Evolutionary conservation across 2,888 invertebrate species (phyloP).

Genomic region (Dasysyrphus albostriatus): DNA sequence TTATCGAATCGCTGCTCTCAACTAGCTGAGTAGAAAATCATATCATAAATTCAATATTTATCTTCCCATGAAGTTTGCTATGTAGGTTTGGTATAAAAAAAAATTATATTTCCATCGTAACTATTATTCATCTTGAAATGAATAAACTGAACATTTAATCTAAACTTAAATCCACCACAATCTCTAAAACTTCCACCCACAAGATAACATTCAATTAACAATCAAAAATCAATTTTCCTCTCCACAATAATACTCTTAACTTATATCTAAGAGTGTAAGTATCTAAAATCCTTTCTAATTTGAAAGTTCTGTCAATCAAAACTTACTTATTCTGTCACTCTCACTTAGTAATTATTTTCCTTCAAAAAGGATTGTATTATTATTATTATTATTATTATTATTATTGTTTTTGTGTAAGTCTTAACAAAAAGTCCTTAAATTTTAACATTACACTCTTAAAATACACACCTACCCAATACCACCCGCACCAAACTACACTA

Average conservation of each 20-base stretch:
- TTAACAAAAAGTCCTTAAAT: slow-evolving; percentile 51
- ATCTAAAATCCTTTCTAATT: neutral
- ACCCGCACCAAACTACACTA: neutral
- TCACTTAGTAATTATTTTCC: slow-evolving; percentile 59
- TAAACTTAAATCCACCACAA: too few relatives aligned
- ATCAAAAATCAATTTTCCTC: slow-evolving; percentile 31
- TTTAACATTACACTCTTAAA: slow-evolving; percentile 37
- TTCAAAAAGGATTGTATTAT: slow-evolving; percentile 22
- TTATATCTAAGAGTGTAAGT: neutral
- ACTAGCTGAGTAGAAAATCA: too few relatives aligned
- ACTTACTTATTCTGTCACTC: slow-evolving; percentile 53
- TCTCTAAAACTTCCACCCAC: neutral
- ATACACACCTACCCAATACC: neutral
- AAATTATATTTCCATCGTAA: too few relatives aligned
- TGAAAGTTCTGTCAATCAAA: slow-evolving; percentile 62
- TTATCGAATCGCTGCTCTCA: too few relatives aligned
- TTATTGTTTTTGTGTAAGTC: slow-evolving; percentile 5
- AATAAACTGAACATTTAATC: too few relatives aligned
- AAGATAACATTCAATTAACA: slow-evolving; percentile 6
- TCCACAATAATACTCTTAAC: neutral
- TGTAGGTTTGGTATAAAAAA: too few relatives aligned
- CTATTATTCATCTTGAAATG: too few relatives aligned
- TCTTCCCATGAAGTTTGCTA: too few relatives aligned
- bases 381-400: neutral
- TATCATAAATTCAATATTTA: too few relatives aligned